Evolutionary conservation across 2,113 vertebrate genomes (phyloP).

Genomic region (Malurus alboscapulatus): DNA sequence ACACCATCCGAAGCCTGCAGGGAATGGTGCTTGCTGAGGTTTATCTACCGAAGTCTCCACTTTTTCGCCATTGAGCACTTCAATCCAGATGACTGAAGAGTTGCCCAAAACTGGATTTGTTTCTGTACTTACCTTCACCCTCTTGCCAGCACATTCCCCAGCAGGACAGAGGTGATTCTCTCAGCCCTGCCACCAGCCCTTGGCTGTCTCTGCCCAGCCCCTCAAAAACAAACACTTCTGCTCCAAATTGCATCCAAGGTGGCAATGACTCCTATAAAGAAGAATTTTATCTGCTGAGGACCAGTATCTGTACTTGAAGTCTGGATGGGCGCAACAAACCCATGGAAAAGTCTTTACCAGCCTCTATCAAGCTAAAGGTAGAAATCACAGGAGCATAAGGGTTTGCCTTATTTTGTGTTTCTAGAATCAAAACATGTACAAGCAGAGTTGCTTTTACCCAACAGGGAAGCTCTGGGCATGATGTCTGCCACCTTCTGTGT

Average conservation of each 20-base stretch:
- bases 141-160: background rate
- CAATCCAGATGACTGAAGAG: background rate
- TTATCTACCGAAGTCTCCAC: background rate
- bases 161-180: background rate
- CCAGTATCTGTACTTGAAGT: background rate
- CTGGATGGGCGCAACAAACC: background rate
- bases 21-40: background rate
- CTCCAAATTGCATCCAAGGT: accelerated
- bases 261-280: background rate
- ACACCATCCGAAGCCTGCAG: background rate
- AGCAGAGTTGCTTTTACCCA: background rate
- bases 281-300: background rate
- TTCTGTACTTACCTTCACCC: background rate
- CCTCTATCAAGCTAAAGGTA: background rate
- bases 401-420: background rate
- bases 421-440: background rate
- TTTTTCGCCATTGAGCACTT: background rate
- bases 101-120: background rate
- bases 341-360: background rate
- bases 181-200: background rate
- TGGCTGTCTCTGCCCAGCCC: background rate
- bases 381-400: background rate
- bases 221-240: background rate
- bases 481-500: background rate
- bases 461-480: background rate